Evolutionary conservation across 2,888 invertebrate genomes (phyloP).

Genomic region (Ephialtes manifestator): DNA sequence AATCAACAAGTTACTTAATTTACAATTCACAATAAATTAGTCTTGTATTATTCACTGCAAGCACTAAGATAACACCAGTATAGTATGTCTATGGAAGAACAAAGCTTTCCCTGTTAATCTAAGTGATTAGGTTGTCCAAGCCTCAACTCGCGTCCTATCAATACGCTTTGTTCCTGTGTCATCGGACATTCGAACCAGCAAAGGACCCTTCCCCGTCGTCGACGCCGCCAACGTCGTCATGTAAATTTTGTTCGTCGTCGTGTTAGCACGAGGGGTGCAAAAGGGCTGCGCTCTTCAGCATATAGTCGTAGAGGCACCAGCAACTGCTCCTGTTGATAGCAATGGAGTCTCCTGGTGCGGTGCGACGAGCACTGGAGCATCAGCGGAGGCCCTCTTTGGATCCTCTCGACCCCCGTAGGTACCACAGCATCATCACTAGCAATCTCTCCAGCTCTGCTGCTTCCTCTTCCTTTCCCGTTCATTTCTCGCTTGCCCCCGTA

Average conservation of each 20-base stretch:
- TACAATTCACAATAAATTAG: background rate
- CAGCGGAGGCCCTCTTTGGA: conserved; percentile 45
- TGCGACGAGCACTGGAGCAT: conserved; percentile 33
- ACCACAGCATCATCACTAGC: conserved; percentile 46
- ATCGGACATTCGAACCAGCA: conserved; percentile 25
- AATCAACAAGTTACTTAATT: background rate
- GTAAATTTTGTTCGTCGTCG: conserved; percentile 61
- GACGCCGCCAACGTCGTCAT: conserved; percentile 45
- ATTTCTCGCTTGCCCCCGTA: conserved; percentile 30
- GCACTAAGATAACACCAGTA: background rate
- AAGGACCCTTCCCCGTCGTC: conserved; percentile 43
- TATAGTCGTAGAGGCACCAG: conserved; percentile 25
- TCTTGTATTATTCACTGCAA: background rate
- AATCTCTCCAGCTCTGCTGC: conserved; percentile 39
- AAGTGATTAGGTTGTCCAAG: conserved; percentile 56
- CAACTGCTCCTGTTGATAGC: conserved; percentile 17
- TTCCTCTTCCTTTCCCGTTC: conserved; percentile 29
- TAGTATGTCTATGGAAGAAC: background rate
- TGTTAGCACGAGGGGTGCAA: conserved; percentile 52
- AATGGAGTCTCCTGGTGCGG: conserved; percentile 31
- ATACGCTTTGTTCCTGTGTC: conserved; percentile 22
- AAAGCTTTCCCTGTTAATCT: conserved; percentile 47
- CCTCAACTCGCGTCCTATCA: conserved; percentile 27
- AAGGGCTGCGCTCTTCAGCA: conserved; percentile 47
- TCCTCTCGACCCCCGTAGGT: conserved; percentile 41